Percentiles rank a stretch among this genome's conserved stretches.
These are phyloP conservation scores for Zophobas morio DNA, from an alignment of 1,140 invertebrate species.

Conservation along the genomic window DNA sequence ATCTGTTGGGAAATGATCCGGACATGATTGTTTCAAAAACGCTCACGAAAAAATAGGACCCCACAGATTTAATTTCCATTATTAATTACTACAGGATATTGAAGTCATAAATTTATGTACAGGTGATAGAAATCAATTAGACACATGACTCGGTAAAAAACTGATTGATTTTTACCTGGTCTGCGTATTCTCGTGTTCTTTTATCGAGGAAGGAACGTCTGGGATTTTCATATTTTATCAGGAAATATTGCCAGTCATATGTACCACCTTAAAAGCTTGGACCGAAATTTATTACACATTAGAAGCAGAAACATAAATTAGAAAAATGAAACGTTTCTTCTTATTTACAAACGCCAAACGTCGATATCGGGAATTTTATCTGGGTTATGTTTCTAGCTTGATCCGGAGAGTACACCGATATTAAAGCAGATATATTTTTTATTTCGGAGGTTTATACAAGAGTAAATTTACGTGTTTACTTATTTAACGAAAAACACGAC, in stretches of 20 bases:
- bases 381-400: too few species aligned
- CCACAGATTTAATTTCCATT: constrained; percentile 21
- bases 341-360: too few species aligned
- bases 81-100: constrained; percentile 23
- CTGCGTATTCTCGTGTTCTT: background rate
- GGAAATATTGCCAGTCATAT: constrained; percentile 18
- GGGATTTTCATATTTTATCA: constrained; percentile 25
- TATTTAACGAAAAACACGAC: too few species aligned
- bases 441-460: too few species aligned
- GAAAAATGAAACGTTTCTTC: too few species aligned
- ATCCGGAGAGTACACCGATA: too few species aligned
- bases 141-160: constrained; percentile 39
- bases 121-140: constrained; percentile 31
- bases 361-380: too few species aligned
- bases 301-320: too few species aligned
- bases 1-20: constrained; percentile 1
- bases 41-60: constrained; percentile 6
- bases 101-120: constrained; percentile 26
- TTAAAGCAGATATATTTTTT: too few species aligned
- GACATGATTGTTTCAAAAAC: constrained; percentile 11
- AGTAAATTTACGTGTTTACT: too few species aligned
- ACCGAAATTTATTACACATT: too few species aligned
- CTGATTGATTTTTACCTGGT: constrained; percentile 40
- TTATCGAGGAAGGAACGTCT: background rate
- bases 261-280: too few species aligned